Conservation (phyloP, 2,113 vertebrate genomes). For the Nycticebus coucang region DNA sequence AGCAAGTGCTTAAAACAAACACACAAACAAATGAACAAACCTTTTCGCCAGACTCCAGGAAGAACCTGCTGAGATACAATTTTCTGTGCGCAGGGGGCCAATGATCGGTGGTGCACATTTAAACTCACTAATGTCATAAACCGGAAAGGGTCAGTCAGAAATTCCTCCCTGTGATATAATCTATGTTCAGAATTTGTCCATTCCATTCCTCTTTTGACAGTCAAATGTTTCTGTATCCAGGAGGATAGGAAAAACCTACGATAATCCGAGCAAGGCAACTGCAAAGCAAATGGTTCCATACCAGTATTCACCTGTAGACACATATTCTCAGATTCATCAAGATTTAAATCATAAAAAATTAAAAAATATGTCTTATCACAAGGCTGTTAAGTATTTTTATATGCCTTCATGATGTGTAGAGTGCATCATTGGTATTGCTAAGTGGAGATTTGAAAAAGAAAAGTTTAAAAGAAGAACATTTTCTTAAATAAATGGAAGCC, state of each 20-base stretch:
- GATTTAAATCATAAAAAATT: constrained; percentile 19
- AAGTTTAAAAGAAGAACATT: neutral
- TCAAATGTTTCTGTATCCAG: constrained; percentile 56
- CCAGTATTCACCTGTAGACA: neutral
- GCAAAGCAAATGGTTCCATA: neutral
- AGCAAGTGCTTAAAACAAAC: constrained; percentile 56
- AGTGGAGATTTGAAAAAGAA: neutral
- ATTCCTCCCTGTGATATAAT: constrained; percentile 81
- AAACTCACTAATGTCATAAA: constrained; percentile 83
- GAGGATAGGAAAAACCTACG: constrained; percentile 34
- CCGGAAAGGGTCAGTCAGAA: constrained; percentile 78
- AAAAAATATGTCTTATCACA: neutral
- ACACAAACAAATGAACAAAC: constrained; percentile 52
- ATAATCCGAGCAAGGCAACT: neutral
- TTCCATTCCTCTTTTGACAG: neutral
- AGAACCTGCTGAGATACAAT: constrained; percentile 84
- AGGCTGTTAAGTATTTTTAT: neutral
- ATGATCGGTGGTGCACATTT: constrained; percentile 77
- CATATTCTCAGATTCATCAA: neutral
- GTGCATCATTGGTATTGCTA: neutral
- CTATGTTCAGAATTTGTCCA: constrained; percentile 76
- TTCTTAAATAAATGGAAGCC: constrained; percentile 62
- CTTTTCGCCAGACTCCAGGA: constrained; percentile 71
- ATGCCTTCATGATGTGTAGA: neutral
- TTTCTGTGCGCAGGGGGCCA: constrained; percentile 76